Conservation (phyloP, 2,888 invertebrate species). For the Dimorphilus gyrociliatus region DNA sequence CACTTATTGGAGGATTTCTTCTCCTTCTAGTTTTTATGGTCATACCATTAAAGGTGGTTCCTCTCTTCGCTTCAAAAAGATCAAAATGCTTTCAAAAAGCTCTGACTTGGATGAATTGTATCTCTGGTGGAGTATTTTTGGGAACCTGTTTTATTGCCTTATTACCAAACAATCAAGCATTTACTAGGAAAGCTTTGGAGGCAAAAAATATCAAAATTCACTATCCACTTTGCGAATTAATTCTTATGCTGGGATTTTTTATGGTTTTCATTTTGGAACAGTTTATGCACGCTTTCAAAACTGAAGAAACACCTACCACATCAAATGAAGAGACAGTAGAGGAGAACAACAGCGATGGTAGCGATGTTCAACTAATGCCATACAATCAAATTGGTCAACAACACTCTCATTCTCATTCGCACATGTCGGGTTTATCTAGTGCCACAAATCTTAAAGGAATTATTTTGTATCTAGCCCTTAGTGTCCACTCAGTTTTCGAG, state of each 20-base stretch:
- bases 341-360: background rate
- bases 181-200: constrained; percentile 11
- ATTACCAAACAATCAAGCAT: constrained; percentile 23
- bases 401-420: constrained; percentile 12
- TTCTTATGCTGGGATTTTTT: constrained; percentile 28
- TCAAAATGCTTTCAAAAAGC: background rate
- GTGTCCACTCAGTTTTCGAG: constrained; percentile 32
- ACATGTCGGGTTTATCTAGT: constrained; percentile 7
- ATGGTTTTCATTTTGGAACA: constrained; percentile 26
- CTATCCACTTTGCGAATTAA: constrained; percentile 21
- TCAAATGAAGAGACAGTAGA: background rate
- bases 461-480: constrained; percentile 26
- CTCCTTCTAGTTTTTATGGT: too few species aligned
- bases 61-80: too few species aligned
- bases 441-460: constrained; percentile 14
- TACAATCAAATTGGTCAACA: background rate
- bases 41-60: too few species aligned
- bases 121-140: constrained; percentile 31
- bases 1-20: too few species aligned
- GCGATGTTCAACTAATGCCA: background rate
- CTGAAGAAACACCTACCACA: background rate
- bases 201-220: constrained; percentile 7
- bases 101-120: constrained; percentile 14
- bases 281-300: constrained; percentile 9
- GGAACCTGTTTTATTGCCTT: constrained; percentile 31